These are phyloP conservation scores for Lasioglossum pauxillum DNA, from an alignment of 2,888 invertebrate species.

Conservation along the genomic window DNA sequence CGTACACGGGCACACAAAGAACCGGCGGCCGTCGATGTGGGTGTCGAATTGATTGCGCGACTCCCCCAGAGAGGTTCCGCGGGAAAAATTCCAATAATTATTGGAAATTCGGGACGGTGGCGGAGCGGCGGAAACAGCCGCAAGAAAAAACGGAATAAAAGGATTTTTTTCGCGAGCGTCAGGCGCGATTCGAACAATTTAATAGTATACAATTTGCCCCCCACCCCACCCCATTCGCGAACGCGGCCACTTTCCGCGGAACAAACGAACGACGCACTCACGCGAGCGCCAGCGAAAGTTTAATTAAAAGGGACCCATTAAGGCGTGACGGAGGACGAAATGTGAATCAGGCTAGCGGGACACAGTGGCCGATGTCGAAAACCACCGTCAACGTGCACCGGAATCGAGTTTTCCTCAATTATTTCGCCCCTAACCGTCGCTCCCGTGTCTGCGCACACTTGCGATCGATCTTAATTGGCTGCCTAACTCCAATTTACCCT, in stretches of 20 bases:
- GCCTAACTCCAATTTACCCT: slow-evolving; percentile 52
- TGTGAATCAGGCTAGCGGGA: slow-evolving; percentile 25
- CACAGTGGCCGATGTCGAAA: background rate
- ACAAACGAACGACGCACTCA: background rate
- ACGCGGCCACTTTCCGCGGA: background rate
- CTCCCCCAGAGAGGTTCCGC: background rate
- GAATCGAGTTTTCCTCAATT: slow-evolving; percentile 57
- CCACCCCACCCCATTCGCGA: background rate
- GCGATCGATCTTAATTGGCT: slow-evolving; percentile 74
- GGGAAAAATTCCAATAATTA: slow-evolving; percentile 43
- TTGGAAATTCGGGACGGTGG: background rate
- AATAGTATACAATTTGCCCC: background rate
- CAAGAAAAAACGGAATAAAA: slow-evolving; percentile 13
- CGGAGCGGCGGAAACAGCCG: background rate
- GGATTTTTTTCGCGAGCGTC: background rate
- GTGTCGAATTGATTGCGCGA: slow-evolving; percentile 63
- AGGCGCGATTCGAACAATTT: slow-evolving; percentile 16
- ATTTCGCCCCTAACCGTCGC: slow-evolving; percentile 28
- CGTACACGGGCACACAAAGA: slow-evolving; percentile 55
- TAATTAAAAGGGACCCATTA: slow-evolving; percentile 4
- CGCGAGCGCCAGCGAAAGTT: slow-evolving; percentile 10
- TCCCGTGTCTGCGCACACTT: slow-evolving; percentile 48
- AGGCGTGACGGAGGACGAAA: background rate
- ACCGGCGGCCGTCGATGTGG: background rate
- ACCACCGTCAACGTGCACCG: slow-evolving; percentile 4